A percentile compares a stretch with the other conserved stretches of the same genome.
These are phyloP conservation scores for Pica pica DNA, from an alignment of 2,113 vertebrate genomes.

Conservation along the genomic window DNA sequence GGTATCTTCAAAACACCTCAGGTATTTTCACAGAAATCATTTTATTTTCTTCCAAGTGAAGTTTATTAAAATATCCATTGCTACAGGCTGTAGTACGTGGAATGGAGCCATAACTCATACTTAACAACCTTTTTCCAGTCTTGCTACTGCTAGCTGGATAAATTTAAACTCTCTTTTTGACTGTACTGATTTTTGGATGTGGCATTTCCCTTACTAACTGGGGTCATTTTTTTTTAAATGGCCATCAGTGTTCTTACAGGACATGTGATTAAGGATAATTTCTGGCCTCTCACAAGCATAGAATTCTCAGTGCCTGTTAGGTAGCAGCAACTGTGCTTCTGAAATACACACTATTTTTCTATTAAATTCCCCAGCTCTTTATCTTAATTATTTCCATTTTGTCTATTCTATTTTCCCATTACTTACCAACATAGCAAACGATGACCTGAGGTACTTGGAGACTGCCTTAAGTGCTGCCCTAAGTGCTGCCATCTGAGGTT, in stretches of 20 bases:
- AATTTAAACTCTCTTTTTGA: slow-evolving; percentile 4
- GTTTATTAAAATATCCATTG: slow-evolving; percentile 44
- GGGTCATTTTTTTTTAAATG: neutral
- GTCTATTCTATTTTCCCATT: neutral
- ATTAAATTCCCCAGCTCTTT: neutral
- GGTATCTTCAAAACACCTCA: slow-evolving; percentile 41
- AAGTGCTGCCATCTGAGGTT: neutral
- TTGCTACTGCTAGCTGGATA: neutral
- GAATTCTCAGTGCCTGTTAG: neutral
- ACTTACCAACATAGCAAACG: neutral
- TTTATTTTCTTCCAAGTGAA: slow-evolving; percentile 48
- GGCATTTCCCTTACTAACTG: neutral
- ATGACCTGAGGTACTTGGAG: neutral
- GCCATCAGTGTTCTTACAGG: neutral
- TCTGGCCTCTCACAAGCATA: neutral
- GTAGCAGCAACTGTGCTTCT: neutral
- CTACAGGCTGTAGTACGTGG: neutral
- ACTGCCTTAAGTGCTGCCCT: neutral
- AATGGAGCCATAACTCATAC: slow-evolving; percentile 19
- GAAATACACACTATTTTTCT: neutral
- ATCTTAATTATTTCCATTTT: neutral
- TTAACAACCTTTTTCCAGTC: slow-evolving; percentile 29
- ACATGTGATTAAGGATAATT: neutral
- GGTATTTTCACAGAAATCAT: slow-evolving; percentile 24
- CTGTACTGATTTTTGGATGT: neutral